Evolutionary conservation across 2,888 invertebrate genomes (phyloP).

Genomic region (Aethes cnicana): DNA sequence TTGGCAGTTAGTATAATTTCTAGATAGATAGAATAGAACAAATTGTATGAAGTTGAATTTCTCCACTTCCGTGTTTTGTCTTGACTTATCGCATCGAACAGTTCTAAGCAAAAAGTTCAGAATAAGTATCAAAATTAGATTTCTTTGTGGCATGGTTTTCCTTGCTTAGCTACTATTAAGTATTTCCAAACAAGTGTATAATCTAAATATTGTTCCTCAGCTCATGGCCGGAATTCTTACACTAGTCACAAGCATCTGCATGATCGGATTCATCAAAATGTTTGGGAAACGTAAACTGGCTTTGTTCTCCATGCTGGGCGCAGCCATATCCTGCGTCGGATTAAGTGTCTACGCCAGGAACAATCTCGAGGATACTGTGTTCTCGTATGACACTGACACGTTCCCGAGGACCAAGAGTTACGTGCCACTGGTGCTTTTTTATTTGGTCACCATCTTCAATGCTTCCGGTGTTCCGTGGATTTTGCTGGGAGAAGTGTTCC

Average conservation of each 20-base stretch:
- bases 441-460: conserved; percentile 60
- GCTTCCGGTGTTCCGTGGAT: conserved; percentile 79
- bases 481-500: conserved; percentile 81
- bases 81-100: too few relatives aligned
- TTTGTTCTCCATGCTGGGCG: conserved; percentile 64
- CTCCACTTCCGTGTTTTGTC: too few relatives aligned
- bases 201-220: conserved; percentile 47
- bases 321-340: conserved; percentile 61
- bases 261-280: conserved; percentile 64
- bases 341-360: conserved; percentile 70
- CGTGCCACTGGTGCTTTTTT: conserved; percentile 65
- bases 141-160: too few relatives aligned
- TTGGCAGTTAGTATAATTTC: too few relatives aligned
- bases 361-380: conserved; percentile 57
- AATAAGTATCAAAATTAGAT: too few relatives aligned
- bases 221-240: conserved; percentile 73
- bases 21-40: too few relatives aligned
- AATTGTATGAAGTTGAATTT: too few relatives aligned
- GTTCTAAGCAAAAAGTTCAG: too few relatives aligned
- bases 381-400: conserved; percentile 67
- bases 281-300: conserved; percentile 76
- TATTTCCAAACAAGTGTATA: too few relatives aligned
- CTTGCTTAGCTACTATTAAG: too few relatives aligned
- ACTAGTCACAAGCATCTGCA: conserved; percentile 62
- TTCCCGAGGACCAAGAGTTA: conserved; percentile 64